Conservation (phyloP, 2,888 invertebrate genomes). For the Caenorhabditis wallacei region DNA sequence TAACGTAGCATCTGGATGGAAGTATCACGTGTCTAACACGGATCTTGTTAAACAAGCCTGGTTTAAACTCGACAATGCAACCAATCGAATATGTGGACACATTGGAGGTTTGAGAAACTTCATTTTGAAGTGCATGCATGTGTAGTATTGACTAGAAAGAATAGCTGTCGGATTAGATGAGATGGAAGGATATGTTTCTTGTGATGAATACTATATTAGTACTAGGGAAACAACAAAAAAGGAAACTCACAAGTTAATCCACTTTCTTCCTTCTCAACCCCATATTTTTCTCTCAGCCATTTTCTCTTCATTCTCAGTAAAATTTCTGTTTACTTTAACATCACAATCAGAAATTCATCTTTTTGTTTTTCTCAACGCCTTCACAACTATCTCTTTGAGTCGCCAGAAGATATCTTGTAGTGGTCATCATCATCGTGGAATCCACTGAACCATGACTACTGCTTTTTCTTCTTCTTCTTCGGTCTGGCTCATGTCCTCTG, state of each 20-base stretch:
- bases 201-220: constrained; percentile 43
- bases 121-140: neutral
- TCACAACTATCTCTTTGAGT: neutral
- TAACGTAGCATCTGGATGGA: constrained; percentile 80
- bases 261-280: constrained; percentile 2
- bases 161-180: constrained; percentile 37
- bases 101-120: constrained; percentile 69
- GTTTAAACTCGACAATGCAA: constrained; percentile 78
- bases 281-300: constrained; percentile 7
- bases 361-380: constrained; percentile 12
- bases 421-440: constrained; percentile 54
- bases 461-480: constrained; percentile 20
- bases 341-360: constrained; percentile 30
- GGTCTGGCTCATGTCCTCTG: constrained; percentile 22
- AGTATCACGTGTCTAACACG: constrained; percentile 83
- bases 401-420: constrained; percentile 18
- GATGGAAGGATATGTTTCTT: constrained; percentile 18
- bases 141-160: constrained; percentile 13
- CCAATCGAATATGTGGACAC: constrained; percentile 76
- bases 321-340: constrained; percentile 16
- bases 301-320: neutral
- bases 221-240: neutral
- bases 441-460: constrained; percentile 53
- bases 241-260: constrained; percentile 23
- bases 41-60: constrained; percentile 80